These are phyloP conservation scores for Spisula solida DNA, from an alignment of 2,888 invertebrate genomes.

Conservation along the genomic window DNA sequence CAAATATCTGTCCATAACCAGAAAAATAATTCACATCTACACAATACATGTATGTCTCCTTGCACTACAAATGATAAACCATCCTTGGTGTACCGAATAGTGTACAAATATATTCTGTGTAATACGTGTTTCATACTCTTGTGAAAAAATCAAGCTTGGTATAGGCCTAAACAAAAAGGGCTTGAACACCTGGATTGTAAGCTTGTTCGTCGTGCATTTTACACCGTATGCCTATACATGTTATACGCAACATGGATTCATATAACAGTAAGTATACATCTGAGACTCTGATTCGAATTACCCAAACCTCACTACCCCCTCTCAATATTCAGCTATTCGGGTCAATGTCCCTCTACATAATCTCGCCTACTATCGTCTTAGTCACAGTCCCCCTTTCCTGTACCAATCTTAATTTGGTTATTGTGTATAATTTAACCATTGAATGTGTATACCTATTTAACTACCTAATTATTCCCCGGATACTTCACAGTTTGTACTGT, in stretches of 20 bases:
- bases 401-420: too few relatives aligned
- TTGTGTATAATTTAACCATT: too few relatives aligned
- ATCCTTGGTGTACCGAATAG: neutral
- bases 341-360: neutral
- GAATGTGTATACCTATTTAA: too few relatives aligned
- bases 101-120: too few relatives aligned
- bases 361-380: neutral
- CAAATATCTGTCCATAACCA: neutral
- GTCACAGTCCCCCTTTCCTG: neutral
- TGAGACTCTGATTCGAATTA: neutral
- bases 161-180: neutral
- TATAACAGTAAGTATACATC: neutral
- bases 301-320: neutral
- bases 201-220: conserved; percentile 17
- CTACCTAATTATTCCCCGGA: too few relatives aligned
- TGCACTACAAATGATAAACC: neutral
- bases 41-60: neutral
- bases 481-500: too few relatives aligned
- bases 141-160: neutral
- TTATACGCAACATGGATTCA: neutral
- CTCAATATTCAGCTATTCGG: neutral
- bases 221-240: neutral
- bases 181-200: neutral
- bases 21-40: neutral
- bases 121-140: neutral